These are phyloP conservation scores for Tenthredo distinguenda DNA, from an alignment of 2,888 invertebrate species.

Conservation along the genomic window DNA sequence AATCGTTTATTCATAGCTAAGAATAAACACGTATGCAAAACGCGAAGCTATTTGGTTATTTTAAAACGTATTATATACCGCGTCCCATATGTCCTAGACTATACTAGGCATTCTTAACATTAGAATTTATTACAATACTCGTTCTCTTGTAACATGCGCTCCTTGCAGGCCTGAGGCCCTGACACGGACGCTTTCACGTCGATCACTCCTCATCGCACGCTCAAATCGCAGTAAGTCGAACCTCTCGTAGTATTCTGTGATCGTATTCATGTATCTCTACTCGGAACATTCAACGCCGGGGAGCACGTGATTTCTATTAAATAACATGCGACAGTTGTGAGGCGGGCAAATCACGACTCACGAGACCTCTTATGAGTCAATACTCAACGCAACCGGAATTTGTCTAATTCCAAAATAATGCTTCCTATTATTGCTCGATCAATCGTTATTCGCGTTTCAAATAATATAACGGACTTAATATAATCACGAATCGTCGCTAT, in stretches of 20 bases:
- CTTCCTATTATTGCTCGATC: background rate
- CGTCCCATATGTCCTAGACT: background rate
- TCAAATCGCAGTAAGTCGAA: slow-evolving; percentile 18
- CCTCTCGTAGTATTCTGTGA: slow-evolving; percentile 33
- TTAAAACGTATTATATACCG: background rate
- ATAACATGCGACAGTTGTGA: slow-evolving; percentile 10
- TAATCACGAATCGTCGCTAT: background rate
- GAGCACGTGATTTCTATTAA: slow-evolving; percentile 4
- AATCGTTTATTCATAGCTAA: background rate
- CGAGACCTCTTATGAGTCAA: background rate
- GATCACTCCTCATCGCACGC: slow-evolving; percentile 50
- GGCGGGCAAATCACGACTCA: background rate
- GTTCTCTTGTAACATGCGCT: background rate
- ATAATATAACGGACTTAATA: background rate
- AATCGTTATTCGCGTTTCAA: background rate
- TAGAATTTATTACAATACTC: slow-evolving; percentile 21
- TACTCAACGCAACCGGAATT: background rate
- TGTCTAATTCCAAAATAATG: background rate
- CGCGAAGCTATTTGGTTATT: background rate
- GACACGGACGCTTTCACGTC: slow-evolving; percentile 38
- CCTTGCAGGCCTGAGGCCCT: slow-evolving; percentile 26
- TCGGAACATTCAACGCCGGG: background rate
- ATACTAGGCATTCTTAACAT: background rate
- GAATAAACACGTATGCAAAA: background rate
- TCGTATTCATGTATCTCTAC: background rate